A percentile compares a stretch with the other conserved stretches of the same genome.
phyloP scores from a whole-genome alignment of 2,888 invertebrate genomes.

The Platerodrilus igneus region DNA sequence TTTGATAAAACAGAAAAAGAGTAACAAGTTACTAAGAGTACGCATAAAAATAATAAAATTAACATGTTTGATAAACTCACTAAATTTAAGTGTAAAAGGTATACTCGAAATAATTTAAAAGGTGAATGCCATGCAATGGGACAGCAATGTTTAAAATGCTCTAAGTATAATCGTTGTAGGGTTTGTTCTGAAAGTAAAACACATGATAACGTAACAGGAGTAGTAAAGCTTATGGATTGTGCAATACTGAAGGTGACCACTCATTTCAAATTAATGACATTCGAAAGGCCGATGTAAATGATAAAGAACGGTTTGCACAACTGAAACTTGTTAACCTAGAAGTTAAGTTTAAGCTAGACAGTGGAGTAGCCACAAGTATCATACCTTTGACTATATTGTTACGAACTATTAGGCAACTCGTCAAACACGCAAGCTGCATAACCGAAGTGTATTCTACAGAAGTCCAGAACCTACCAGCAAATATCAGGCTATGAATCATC shows the following conservation, averaged over 20 bases:
- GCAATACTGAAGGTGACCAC: background rate
- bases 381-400: too few species aligned
- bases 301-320: constrained; percentile 1
- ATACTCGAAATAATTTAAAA: constrained; percentile 2
- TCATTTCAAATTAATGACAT: constrained; percentile 3
- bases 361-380: background rate
- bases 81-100: background rate
- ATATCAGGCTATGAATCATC: too few species aligned
- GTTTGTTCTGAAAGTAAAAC: background rate
- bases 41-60: constrained; percentile 1
- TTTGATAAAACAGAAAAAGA: constrained; percentile 5
- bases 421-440: too few species aligned
- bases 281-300: background rate
- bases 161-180: constrained; percentile 1
- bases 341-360: constrained; percentile 2
- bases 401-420: too few species aligned
- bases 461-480: too few species aligned
- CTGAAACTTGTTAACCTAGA: background rate
- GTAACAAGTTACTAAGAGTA: background rate
- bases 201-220: too few species aligned
- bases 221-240: background rate
- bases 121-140: background rate
- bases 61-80: constrained; percentile 5
- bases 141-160: constrained; percentile 1
- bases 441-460: too few species aligned